These are phyloP conservation scores for Anastatus disparis DNA, from an alignment of 1,140 invertebrate species.

Conservation along the genomic window DNA sequence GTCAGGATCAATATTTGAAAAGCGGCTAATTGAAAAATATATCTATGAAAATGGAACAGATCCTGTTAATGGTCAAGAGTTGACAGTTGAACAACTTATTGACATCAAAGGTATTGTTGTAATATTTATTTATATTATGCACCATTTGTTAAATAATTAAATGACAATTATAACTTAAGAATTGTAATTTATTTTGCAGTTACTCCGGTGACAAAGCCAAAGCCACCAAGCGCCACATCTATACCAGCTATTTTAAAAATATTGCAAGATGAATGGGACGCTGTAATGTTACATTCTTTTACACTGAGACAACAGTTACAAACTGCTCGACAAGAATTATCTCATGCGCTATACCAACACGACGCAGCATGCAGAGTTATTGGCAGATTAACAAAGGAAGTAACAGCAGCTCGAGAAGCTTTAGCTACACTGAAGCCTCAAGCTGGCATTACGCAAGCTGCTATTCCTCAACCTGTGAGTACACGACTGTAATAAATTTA, in stretches of 20 bases:
- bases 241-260: constrained; percentile 98
- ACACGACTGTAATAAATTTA: background rate
- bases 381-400: constrained; percentile 96
- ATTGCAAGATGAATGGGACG: constrained; percentile 99
- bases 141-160: background rate
- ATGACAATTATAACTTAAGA: too few species aligned
- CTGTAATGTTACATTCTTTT: constrained; percentile 97
- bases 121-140: constrained; percentile 1
- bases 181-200: constrained; percentile 72
- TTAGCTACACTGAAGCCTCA: constrained; percentile 98
- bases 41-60: constrained; percentile 96
- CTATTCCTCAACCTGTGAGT: constrained; percentile 75
- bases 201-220: constrained; percentile 88
- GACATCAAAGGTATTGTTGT: constrained; percentile 85
- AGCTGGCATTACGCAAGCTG: constrained; percentile 73
- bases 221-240: constrained; percentile 96
- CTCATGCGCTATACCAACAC: constrained; percentile 93
- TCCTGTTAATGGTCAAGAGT: constrained; percentile 92
- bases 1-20: constrained; percentile 96
- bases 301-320: constrained; percentile 96
- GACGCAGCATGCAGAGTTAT: constrained; percentile 99
- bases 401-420: constrained; percentile 96
- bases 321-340: constrained; percentile 90
- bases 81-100: constrained; percentile 88
- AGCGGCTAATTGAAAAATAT: constrained; percentile 95